Evolutionary conservation across 1,140 invertebrate genomes (phyloP).

Genomic region (Frieseomelitta varia): DNA sequence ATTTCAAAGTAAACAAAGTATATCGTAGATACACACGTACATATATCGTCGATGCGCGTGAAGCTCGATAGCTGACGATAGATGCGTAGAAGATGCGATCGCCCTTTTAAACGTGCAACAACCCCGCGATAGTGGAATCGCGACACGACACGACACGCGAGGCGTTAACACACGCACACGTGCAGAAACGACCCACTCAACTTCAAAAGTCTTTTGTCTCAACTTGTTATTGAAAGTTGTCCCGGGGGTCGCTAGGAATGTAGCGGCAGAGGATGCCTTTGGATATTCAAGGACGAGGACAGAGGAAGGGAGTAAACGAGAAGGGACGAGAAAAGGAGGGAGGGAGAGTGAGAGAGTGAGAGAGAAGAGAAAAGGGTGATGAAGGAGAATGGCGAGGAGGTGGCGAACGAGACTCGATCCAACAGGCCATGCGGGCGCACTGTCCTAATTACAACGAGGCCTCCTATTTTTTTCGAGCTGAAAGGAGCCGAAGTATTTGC

Average conservation of each 20-base stretch:
- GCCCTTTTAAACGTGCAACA: neutral
- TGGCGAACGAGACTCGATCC: constrained; percentile 58
- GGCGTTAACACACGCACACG: neutral
- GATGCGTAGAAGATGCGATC: no score
- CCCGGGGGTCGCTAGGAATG: constrained; percentile 78
- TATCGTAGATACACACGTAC: no score
- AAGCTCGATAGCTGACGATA: no score
- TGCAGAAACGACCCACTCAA: constrained; percentile 51
- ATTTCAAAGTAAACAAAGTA: no score
- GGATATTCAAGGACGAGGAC: constrained; percentile 58
- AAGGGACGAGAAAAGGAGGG: constrained; percentile 36
- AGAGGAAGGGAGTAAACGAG: constrained; percentile 24
- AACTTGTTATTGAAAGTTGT: constrained; percentile 71
- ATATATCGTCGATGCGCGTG: neutral
- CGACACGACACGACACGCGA: constrained; percentile 4
- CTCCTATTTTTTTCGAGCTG: constrained; percentile 76
- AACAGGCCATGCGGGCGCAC: constrained; percentile 79
- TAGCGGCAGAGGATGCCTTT: constrained; percentile 69
- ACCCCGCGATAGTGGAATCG: neutral
- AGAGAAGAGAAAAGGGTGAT: constrained; percentile 54
- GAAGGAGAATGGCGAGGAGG: constrained; percentile 63
- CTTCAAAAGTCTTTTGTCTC: constrained; percentile 68
- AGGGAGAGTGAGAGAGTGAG: constrained; percentile 31
- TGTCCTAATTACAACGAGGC: constrained; percentile 82
- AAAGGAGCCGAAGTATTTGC: constrained; percentile 81